phyloP scores from a whole-genome alignment of 2,797 vertebrate genomes.

The Myioborus melanocephalus region DNA sequence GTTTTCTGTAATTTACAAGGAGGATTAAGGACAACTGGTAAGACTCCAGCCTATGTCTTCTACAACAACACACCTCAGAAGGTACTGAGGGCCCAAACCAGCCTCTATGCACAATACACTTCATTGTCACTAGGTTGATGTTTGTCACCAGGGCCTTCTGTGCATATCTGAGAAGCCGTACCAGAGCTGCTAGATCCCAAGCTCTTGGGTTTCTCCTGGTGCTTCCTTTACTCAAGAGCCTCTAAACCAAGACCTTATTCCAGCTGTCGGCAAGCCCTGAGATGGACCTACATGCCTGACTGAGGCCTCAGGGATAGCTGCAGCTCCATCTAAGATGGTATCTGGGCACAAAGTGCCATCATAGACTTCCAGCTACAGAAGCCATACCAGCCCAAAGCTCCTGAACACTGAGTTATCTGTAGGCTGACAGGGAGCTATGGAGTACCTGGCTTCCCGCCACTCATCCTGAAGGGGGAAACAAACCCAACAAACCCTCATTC shows the following conservation, averaged over 20 bases:
- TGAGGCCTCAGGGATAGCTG: accelerated
- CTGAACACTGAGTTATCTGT: background rate
- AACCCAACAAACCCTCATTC: background rate
- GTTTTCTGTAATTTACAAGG: background rate
- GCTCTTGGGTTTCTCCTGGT: background rate
- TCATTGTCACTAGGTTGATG: background rate
- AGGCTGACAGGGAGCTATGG: background rate
- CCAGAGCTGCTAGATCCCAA: accelerated
- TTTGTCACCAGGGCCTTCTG: background rate
- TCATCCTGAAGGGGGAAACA: background rate
- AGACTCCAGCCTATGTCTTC: background rate
- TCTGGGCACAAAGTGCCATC: background rate
- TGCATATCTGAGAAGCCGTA: background rate
- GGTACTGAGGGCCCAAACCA: background rate
- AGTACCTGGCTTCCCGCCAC: background rate
- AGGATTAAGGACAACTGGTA: constrained; percentile 32
- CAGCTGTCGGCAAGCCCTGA: accelerated
- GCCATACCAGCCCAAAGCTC: background rate
- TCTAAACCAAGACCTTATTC: background rate
- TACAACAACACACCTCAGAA: constrained; percentile 32
- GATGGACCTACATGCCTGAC: accelerated
- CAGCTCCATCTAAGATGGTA: background rate
- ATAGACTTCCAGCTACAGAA: background rate
- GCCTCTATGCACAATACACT: background rate
- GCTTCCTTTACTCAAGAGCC: background rate